Percentiles rank a stretch among this genome's conserved stretches.
phyloP scores from a whole-genome alignment of 2,888 invertebrate species.

The Gastrophysa polygoni region DNA sequence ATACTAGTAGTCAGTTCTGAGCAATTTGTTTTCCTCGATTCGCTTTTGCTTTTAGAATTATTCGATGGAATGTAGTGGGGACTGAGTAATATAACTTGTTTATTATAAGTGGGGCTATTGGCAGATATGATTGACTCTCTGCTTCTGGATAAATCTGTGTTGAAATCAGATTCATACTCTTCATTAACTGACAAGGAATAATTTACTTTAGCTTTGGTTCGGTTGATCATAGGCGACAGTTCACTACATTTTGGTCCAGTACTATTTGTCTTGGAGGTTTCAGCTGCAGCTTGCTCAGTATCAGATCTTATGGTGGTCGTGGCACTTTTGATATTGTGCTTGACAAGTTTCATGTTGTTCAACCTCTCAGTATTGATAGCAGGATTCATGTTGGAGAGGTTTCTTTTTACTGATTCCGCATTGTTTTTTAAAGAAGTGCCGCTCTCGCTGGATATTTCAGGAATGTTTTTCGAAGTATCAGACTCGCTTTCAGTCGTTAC shows the following conservation, averaged over 20 bases:
- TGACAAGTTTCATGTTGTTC: constrained; percentile 30
- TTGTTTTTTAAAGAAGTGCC: constrained; percentile 37
- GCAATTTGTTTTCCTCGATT: neutral
- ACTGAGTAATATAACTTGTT: constrained; percentile 5
- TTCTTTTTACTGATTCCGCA: constrained; percentile 28
- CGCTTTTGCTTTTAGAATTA: neutral
- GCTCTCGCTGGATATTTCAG: constrained; percentile 55
- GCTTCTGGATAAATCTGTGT: constrained; percentile 21
- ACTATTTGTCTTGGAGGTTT: neutral
- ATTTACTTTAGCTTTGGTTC: neutral
- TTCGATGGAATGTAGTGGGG: constrained; percentile 4
- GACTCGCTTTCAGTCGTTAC: constrained; percentile 48
- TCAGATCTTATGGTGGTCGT: neutral
- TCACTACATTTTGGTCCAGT: neutral
- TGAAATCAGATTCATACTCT: constrained; percentile 28
- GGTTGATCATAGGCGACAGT: neutral
- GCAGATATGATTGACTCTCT: constrained; percentile 25
- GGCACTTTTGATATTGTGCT: neutral
- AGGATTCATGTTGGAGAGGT: constrained; percentile 18
- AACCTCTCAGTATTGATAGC: constrained; percentile 34
- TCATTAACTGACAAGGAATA: constrained; percentile 4
- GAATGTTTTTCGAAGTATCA: constrained; percentile 58
- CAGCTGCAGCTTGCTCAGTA: neutral
- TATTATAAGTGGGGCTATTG: constrained; percentile 23
- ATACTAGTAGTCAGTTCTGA: neutral